These are phyloP conservation scores for Phenganax stokvisi DNA, from an alignment of 92 coral and sea anemone species.

Conservation along the genomic window DNA sequence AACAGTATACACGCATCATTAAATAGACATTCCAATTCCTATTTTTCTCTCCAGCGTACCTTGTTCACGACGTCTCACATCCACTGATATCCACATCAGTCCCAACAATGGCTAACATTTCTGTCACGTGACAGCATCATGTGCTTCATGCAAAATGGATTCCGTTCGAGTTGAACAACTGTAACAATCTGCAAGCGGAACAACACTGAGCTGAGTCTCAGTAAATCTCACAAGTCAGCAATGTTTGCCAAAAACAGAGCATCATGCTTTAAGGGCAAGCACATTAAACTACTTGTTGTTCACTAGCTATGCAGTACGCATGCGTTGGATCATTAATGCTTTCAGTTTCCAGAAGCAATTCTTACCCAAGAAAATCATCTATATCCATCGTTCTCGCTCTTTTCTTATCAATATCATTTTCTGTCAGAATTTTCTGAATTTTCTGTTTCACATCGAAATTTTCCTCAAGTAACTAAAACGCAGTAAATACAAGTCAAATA, in stretches of 20 bases:
- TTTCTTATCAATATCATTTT: conserved; percentile 64
- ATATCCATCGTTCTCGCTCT: conserved; percentile 97
- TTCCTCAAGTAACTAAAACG: conserved; percentile 68
- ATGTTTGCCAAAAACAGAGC: too few relatives aligned
- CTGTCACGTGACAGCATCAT: neutral
- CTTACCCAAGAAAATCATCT: conserved; percentile 94
- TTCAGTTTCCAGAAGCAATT: neutral
- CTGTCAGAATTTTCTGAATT: conserved; percentile 60
- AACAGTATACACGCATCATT: too few relatives aligned
- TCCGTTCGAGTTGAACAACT: conserved; percentile 81
- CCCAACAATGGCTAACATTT: neutral
- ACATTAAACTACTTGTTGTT: too few relatives aligned
- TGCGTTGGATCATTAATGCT: too few relatives aligned
- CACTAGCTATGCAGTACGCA: too few relatives aligned
- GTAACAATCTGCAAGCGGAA: conserved; percentile 58
- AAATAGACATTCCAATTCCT: too few relatives aligned
- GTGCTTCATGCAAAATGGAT: conserved; percentile 68
- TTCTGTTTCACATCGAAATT: conserved; percentile 76
- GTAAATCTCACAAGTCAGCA: too few relatives aligned
- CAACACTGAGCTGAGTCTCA: neutral
- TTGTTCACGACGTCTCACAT: neutral
- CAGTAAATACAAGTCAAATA: neutral
- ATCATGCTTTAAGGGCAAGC: too few relatives aligned
- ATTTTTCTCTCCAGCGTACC: neutral
- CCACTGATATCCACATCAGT: neutral